phyloP scores from a whole-genome alignment of 2,888 invertebrate genomes.

The Calephelis perditalis region DNA sequence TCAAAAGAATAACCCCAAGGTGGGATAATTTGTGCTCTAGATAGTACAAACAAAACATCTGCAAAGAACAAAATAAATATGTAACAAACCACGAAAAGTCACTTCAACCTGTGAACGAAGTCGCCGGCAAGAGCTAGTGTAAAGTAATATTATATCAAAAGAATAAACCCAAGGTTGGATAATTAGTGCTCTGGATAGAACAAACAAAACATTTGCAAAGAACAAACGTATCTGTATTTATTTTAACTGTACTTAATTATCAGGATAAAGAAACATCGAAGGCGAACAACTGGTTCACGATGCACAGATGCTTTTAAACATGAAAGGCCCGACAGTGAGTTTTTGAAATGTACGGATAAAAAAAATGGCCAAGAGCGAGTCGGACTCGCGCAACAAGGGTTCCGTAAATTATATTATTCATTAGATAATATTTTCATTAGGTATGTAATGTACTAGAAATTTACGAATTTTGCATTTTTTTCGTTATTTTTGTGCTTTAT shows the following conservation, averaged over 20 bases:
- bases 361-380: no score
- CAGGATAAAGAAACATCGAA: constrained; percentile 25
- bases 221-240: constrained; percentile 13
- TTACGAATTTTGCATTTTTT: no score
- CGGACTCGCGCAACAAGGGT: no score
- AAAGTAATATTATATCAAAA: neutral
- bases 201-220: constrained; percentile 15
- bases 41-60: neutral
- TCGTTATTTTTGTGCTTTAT: no score
- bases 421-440: no score
- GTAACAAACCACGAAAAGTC: no score
- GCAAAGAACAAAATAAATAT: constrained; percentile 9
- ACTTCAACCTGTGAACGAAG: no score
- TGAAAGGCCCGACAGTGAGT: neutral
- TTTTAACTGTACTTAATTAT: constrained; percentile 24
- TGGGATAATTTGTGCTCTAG: no score
- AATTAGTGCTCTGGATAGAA: neutral
- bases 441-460: no score
- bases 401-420: no score
- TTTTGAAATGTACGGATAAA: no score
- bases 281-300: constrained; percentile 21
- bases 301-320: constrained; percentile 7
- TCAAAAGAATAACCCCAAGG: neutral
- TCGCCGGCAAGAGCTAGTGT: no score
- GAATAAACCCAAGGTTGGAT: neutral